Percentiles rank a stretch among this genome's conserved stretches.
Evolutionary conservation across 2,113 vertebrate genomes (phyloP).

Genomic region (Zonotrichia leucophrys): DNA sequence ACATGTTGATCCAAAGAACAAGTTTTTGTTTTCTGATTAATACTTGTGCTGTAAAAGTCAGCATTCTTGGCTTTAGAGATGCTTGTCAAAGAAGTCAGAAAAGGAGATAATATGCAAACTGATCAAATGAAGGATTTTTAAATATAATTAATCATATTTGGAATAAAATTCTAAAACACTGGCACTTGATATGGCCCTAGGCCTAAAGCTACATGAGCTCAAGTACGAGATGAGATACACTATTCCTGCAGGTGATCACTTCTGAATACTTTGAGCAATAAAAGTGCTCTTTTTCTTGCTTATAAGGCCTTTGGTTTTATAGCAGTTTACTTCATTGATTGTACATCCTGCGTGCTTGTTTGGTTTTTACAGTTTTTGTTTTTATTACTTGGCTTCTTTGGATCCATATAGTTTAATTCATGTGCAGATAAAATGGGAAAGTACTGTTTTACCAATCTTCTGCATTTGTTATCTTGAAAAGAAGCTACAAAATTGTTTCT

Average conservation of each 20-base stretch:
- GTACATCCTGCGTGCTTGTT: background rate
- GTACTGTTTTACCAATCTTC: background rate
- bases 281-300: background rate
- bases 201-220: accelerated
- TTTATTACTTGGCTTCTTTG: background rate
- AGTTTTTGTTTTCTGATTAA: background rate
- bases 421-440: background rate
- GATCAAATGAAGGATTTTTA: background rate
- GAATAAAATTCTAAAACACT: background rate
- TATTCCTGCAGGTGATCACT: background rate
- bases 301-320: background rate
- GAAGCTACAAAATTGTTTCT: background rate
- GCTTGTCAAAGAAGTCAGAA: background rate
- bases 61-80: background rate
- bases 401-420: background rate
- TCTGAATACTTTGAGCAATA: background rate
- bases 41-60: background rate
- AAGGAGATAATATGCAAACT: background rate
- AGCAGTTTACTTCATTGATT: background rate
- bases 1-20: accelerated
- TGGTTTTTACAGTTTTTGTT: background rate
- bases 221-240: background rate
- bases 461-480: background rate
- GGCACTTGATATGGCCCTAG: background rate
- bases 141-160: background rate